Conservation (phyloP, 2,113 vertebrate genomes). For the Megalops atlanticus region DNA sequence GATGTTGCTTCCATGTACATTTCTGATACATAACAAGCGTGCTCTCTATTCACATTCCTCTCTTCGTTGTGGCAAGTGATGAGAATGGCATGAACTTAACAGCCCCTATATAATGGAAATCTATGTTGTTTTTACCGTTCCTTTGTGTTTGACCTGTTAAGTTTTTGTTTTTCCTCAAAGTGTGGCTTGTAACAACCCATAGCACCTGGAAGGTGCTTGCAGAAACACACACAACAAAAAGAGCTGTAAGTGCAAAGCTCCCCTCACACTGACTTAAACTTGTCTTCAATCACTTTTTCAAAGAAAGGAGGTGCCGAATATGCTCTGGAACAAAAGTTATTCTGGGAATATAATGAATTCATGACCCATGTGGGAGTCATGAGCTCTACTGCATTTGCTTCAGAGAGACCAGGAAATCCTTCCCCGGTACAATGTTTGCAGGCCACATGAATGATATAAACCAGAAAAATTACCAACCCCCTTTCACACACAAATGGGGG, state of each 20-base stretch:
- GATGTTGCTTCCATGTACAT: not conserved
- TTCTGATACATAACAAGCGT: not conserved
- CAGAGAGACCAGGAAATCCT: not conserved
- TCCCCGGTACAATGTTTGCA: not conserved
- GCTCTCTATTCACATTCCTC: not conserved
- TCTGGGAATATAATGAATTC: not conserved
- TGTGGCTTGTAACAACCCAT: not conserved
- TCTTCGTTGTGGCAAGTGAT: not conserved
- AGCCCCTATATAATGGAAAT: slow-evolving; percentile 1
- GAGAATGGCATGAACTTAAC: not conserved
- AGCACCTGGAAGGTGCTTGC: not conserved
- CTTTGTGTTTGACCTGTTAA: not conserved
- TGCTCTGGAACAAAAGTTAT: not conserved
- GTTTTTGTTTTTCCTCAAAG: too few relatives aligned
- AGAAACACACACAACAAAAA: not conserved
- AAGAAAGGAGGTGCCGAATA: not conserved
- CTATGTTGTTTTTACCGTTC: not conserved
- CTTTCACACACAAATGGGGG: too few relatives aligned
- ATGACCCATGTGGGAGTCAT: not conserved
- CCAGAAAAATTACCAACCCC: too few relatives aligned
- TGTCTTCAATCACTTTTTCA: not conserved
- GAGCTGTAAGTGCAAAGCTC: not conserved
- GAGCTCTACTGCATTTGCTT: not conserved
- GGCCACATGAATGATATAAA: too few relatives aligned
- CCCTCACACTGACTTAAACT: not conserved